Conservation (phyloP, 2,113 vertebrate species). For the Pagrus major region DNA sequence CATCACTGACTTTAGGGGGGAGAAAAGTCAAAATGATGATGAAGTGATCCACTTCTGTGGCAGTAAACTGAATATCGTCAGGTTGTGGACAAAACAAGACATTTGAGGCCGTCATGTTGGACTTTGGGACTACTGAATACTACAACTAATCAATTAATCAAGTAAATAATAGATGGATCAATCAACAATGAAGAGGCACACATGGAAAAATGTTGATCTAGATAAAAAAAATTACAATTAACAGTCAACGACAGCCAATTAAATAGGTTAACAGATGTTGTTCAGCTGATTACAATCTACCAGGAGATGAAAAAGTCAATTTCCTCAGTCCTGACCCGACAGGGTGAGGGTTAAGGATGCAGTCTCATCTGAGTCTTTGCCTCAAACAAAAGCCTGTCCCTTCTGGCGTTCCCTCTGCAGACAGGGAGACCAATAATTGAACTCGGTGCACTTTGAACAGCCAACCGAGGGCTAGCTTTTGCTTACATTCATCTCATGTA, state of each 20-base stretch:
- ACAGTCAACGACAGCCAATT: background rate
- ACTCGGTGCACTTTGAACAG: slow-evolving; percentile 56
- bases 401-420: slow-evolving; percentile 9
- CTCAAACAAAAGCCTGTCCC: slow-evolving; percentile 29
- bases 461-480: slow-evolving; percentile 33
- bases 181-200: no score
- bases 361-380: background rate
- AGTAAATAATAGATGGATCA: no score
- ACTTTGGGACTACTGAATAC: no score
- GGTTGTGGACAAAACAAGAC: no score
- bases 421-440: slow-evolving; percentile 44
- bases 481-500: slow-evolving; percentile 33
- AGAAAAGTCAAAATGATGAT: no score
- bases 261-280: background rate
- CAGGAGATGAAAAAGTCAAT: slow-evolving; percentile 13
- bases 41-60: no score
- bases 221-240: background rate
- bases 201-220: no score
- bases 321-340: slow-evolving; percentile 19
- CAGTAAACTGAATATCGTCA: no score
- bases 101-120: no score
- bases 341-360: slow-evolving; percentile 25
- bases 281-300: slow-evolving; percentile 14
- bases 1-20: no score
- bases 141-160: no score